These are phyloP conservation scores for Gorsachius goisagi DNA, from an alignment of 2,113 vertebrate genomes.

Conservation along the genomic window DNA sequence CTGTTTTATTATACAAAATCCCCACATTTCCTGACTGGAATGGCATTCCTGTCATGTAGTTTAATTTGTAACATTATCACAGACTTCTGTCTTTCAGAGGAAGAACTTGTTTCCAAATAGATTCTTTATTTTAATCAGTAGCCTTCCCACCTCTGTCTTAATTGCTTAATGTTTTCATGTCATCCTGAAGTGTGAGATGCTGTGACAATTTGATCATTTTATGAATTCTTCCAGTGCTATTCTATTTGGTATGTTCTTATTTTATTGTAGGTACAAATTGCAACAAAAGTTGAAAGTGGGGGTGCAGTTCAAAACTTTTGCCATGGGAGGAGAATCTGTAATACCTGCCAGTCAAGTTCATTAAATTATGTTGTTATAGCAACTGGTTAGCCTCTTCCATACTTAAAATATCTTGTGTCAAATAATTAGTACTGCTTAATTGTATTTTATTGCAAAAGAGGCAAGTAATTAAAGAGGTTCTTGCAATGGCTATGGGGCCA, in stretches of 20 bases:
- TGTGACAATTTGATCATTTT: neutral
- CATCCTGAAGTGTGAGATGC: neutral
- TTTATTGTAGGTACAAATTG: neutral
- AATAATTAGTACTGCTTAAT: slow-evolving; percentile 40
- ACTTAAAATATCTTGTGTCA: neutral
- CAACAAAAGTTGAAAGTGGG: neutral
- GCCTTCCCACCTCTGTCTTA: neutral
- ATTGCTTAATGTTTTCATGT: neutral
- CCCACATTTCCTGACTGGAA: neutral
- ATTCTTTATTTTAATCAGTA: neutral
- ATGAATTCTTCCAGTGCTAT: neutral
- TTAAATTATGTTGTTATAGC: slow-evolving; percentile 20
- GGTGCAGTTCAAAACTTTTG: neutral
- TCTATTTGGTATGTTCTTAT: neutral
- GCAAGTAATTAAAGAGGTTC: slow-evolving; percentile 30
- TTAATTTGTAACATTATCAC: neutral
- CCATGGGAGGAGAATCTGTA: neutral
- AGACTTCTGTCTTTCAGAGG: neutral
- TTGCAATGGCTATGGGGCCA: neutral
- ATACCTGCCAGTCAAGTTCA: neutral
- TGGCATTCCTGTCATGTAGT: neutral
- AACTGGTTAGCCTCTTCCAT: neutral
- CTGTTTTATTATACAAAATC: neutral
- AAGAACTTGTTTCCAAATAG: neutral
- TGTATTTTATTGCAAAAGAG: slow-evolving; percentile 35